A percentile compares a stretch with the other conserved stretches of the same genome.
Conservation (phyloP, 2,888 invertebrate genomes). For the Sphaerophoria taeniata region DNA sequence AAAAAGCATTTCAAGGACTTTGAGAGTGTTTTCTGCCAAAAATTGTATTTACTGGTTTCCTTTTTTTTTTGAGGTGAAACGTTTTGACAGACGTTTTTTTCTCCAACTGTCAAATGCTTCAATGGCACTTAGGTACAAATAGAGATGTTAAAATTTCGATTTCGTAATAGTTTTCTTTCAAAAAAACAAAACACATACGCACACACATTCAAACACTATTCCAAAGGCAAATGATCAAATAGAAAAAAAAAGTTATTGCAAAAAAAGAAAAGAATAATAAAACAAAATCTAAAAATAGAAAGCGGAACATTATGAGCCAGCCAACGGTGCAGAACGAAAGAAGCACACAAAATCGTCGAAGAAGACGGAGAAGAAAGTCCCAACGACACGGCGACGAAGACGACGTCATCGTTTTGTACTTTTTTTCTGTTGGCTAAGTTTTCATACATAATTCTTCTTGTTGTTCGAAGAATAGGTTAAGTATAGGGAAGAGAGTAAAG, state of each 20-base stretch:
- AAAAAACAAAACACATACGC: constrained; percentile 21
- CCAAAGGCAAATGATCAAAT: constrained; percentile 39
- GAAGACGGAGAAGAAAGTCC: constrained; percentile 47
- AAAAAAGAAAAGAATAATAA: constrained; percentile 26
- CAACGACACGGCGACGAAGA: not conserved
- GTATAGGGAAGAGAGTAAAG: not conserved
- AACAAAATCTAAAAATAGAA: constrained; percentile 68
- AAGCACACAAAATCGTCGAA: constrained; percentile 24
- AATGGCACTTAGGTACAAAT: too few species aligned
- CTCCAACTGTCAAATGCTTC: too few species aligned
- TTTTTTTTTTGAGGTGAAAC: too few species aligned
- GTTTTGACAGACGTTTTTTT: too few species aligned
- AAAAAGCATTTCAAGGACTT: too few species aligned
- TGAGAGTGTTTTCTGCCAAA: too few species aligned
- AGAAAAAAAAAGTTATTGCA: constrained; percentile 25
- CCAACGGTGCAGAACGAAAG: constrained; percentile 58
- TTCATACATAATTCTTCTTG: constrained; percentile 6
- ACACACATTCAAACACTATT: constrained; percentile 42
- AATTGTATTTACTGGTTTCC: too few species aligned
- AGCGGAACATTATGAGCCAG: constrained; percentile 70
- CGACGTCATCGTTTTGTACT: constrained; percentile 59
- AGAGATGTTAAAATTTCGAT: not conserved
- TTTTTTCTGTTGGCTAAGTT: constrained; percentile 7
- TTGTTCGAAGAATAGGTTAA: not conserved
- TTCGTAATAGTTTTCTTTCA: constrained; percentile 44